Conservation (phyloP, 2,113 vertebrate species). For the Rhadina sibilatrix region DNA sequence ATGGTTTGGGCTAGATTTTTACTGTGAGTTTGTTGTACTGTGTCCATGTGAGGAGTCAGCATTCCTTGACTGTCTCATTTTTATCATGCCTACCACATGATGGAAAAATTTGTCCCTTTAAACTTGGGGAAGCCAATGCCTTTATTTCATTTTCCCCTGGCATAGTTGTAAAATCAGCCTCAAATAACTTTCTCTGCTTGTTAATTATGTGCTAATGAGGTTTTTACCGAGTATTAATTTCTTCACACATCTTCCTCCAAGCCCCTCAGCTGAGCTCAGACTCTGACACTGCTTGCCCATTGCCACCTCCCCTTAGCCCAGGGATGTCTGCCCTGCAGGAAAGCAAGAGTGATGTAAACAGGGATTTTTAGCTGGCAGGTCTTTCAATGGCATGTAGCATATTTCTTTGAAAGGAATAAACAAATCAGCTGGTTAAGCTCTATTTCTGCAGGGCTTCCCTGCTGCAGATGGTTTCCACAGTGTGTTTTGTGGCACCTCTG, state of each 20-base stretch:
- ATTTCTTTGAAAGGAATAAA: background rate
- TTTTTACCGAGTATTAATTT: background rate
- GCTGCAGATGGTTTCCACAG: background rate
- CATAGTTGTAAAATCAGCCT: background rate
- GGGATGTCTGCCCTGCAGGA: background rate
- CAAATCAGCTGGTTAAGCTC: background rate
- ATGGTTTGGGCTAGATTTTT: background rate
- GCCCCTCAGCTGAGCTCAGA: background rate
- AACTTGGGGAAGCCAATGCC: background rate
- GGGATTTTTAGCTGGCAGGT: background rate
- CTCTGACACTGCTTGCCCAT: accelerated
- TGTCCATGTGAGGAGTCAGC: background rate
- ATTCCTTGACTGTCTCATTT: background rate
- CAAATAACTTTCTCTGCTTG: background rate
- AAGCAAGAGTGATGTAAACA: background rate
- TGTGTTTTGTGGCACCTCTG: background rate
- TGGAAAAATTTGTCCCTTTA: background rate
- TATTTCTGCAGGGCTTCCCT: background rate
- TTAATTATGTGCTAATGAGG: background rate
- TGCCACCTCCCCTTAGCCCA: background rate
- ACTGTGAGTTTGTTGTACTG: background rate
- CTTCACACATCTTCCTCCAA: background rate
- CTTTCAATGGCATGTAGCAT: background rate
- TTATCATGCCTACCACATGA: background rate
- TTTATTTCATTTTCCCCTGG: background rate